Percentiles rank a stretch among this genome's conserved stretches.
phyloP scores from a whole-genome alignment of 2,888 invertebrate species.

The Mycalesis mineus region DNA sequence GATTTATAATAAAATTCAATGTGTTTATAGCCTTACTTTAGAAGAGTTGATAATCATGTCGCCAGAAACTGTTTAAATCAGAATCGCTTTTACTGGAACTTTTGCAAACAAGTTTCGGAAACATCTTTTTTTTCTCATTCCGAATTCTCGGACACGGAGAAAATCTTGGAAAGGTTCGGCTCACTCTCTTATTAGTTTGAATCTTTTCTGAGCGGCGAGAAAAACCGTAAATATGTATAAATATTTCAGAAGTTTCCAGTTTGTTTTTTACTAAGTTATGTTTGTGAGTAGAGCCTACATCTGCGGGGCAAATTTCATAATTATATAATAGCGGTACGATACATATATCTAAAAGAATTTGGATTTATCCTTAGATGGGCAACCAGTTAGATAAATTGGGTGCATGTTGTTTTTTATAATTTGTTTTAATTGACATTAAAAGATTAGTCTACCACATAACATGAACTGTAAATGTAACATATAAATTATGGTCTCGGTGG shows the following conservation, averaged over 20 bases:
- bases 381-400: too few species aligned
- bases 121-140: constrained; percentile 29
- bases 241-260: neutral
- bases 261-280: neutral
- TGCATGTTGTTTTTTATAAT: too few species aligned
- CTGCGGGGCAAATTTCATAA: neutral
- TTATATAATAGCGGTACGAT: too few species aligned
- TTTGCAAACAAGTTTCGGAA: constrained; percentile 21
- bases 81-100: constrained; percentile 22
- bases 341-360: too few species aligned
- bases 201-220: constrained; percentile 13
- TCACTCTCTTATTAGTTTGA: constrained; percentile 35
- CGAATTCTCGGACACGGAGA: constrained; percentile 32
- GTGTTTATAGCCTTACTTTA: neutral
- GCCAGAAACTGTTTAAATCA: constrained; percentile 13
- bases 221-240: neutral
- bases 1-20: neutral
- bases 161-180: constrained; percentile 27
- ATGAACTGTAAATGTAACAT: too few species aligned
- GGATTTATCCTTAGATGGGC: too few species aligned
- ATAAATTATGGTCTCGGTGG: too few species aligned
- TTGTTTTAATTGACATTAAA: too few species aligned
- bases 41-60: neutral
- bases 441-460: too few species aligned
- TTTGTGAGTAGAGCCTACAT: neutral